Conservation (phyloP, 1,140 invertebrate species). For the Euglossa dilemma region DNA sequence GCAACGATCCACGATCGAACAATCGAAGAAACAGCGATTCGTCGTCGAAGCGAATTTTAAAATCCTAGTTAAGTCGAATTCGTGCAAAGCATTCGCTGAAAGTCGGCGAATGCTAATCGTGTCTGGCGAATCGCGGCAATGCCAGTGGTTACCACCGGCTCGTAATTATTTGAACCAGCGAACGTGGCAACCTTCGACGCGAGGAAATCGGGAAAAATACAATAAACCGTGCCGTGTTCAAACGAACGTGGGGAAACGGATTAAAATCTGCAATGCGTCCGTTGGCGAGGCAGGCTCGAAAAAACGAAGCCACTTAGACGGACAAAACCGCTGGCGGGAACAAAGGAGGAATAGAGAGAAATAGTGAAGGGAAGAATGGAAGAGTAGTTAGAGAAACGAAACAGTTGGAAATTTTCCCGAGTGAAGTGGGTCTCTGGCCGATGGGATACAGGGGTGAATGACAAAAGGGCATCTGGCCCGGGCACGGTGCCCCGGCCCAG, state of each 20-base stretch:
- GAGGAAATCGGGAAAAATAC: not conserved
- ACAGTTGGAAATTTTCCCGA: conserved; percentile 2
- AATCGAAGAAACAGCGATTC: too few species aligned
- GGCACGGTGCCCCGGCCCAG: not conserved
- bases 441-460: not conserved
- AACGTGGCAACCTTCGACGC: not conserved
- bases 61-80: too few species aligned
- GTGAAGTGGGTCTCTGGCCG: not conserved
- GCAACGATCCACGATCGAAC: too few species aligned
- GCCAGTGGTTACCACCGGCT: too few species aligned
- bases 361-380: not conserved
- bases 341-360: not conserved
- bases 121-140: not conserved
- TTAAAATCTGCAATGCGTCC: not conserved
- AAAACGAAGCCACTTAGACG: not conserved
- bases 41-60: too few species aligned
- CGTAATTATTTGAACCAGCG: not conserved
- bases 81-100: too few species aligned
- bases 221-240: not conserved
- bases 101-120: not conserved
- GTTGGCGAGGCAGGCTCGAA: not conserved
- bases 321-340: too few species aligned
- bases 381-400: not conserved
- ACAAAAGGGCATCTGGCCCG: conserved; percentile 16
- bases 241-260: too few species aligned